Evolutionary conservation across 2,888 invertebrate genomes (phyloP).

Genomic region (Criorhina ranunculi): DNA sequence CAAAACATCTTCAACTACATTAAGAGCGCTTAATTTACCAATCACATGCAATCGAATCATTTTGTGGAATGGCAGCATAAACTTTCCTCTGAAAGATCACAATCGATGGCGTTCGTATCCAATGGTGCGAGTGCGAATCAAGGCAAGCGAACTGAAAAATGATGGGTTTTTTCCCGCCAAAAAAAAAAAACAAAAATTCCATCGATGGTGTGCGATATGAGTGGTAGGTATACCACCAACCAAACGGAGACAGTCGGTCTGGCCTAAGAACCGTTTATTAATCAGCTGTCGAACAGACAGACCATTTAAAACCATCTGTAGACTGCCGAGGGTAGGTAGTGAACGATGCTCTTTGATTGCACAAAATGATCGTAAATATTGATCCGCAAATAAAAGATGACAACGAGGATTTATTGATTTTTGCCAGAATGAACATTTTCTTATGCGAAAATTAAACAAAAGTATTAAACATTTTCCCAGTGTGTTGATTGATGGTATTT

Average conservation of each 20-base stretch:
- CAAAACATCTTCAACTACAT: constrained; percentile 13
- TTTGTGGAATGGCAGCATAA: neutral
- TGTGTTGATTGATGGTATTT: no score
- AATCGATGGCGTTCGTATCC: no score
- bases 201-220: constrained; percentile 21
- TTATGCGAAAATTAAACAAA: no score
- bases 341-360: constrained; percentile 46
- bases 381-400: constrained; percentile 39
- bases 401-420: constrained; percentile 3
- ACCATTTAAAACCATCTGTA: constrained; percentile 32
- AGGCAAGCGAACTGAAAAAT: neutral
- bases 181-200: neutral
- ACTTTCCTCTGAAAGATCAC: no score
- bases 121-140: neutral
- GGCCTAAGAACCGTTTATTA: neutral
- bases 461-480: no score
- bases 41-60: constrained; percentile 45
- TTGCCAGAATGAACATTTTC: no score
- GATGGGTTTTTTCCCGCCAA: no score
- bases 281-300: constrained; percentile 13
- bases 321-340: neutral
- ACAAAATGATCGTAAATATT: constrained; percentile 30
- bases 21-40: constrained; percentile 41
- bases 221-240: constrained; percentile 7
- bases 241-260: constrained; percentile 42